Evolutionary conservation across 2,797 vertebrate species (phyloP).

Genomic region (Anguilla anguilla): DNA sequence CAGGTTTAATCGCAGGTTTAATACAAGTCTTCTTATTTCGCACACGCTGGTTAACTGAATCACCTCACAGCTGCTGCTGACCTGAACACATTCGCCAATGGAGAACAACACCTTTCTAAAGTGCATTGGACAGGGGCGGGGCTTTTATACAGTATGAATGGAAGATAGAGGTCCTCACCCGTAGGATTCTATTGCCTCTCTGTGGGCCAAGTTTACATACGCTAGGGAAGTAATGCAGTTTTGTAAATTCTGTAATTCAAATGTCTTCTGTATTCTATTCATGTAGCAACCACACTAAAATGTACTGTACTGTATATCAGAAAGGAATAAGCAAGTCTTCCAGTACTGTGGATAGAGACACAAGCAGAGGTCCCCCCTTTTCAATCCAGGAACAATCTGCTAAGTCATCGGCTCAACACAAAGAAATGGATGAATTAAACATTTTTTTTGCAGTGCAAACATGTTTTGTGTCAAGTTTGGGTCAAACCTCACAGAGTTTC

Average conservation of each 20-base stretch:
- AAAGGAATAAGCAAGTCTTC: background rate
- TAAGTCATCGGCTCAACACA: background rate
- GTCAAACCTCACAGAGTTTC: background rate
- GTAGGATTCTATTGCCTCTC: slow-evolving; percentile 11
- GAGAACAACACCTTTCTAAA: background rate
- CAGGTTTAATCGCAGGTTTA: background rate
- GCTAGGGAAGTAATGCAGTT: background rate
- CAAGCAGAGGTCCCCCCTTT: background rate
- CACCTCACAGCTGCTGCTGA: background rate
- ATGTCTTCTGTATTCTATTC: background rate
- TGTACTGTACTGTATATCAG: background rate
- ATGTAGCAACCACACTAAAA: background rate
- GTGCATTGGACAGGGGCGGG: background rate
- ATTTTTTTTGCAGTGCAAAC: background rate
- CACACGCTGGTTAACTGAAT: background rate
- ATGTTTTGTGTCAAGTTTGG: background rate
- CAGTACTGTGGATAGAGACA: background rate
- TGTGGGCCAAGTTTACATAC: slow-evolving; percentile 41
- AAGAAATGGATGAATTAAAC: background rate
- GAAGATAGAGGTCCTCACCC: background rate
- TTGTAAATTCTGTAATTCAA: background rate
- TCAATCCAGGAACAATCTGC: background rate
- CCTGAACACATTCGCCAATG: background rate
- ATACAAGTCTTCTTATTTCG: background rate
- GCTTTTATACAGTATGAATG: background rate